A percentile compares a stretch with the other conserved stretches of the same genome.
phyloP scores from a whole-genome alignment of 2,797 vertebrate species.

The Hoplostethus atlanticus region DNA sequence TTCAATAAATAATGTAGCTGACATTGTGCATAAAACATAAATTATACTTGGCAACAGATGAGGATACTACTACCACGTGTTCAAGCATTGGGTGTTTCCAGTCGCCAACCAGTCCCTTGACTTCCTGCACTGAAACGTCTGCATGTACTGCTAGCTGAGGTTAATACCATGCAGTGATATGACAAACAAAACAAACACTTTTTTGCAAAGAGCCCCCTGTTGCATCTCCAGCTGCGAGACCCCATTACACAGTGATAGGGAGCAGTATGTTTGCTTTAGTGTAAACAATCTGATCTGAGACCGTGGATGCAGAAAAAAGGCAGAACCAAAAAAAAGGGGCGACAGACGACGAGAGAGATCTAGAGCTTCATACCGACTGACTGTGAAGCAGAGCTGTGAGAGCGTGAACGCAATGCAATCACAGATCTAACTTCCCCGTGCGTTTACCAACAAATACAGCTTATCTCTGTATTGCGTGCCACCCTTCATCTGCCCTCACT shows the following conservation, averaged over 20 bases:
- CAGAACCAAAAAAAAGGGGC: not conserved
- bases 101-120: not conserved
- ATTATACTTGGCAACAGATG: constrained; percentile 1
- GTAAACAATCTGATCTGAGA: constrained; percentile 30
- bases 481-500: not conserved
- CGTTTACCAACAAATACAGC: not conserved
- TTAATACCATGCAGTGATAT: not conserved
- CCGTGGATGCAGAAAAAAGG: constrained; percentile 7
- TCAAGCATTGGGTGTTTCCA: constrained; percentile 21
- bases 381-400: not conserved
- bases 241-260: not conserved
- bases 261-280: not conserved
- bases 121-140: not conserved
- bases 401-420: not conserved
- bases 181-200: constrained; percentile 9
- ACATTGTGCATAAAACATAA: constrained; percentile 26
- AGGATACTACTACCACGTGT: not conserved
- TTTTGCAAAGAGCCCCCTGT: not conserved
- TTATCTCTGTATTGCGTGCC: not conserved
- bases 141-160: not conserved
- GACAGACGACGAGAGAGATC: not conserved
- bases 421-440: not conserved
- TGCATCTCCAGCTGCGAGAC: constrained; percentile 27
- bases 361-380: constrained; percentile 13
- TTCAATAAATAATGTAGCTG: constrained; percentile 47